These are phyloP conservation scores for Paramormyrops kingsleyae DNA, from an alignment of 2,113 vertebrate species.

Conservation along the genomic window DNA sequence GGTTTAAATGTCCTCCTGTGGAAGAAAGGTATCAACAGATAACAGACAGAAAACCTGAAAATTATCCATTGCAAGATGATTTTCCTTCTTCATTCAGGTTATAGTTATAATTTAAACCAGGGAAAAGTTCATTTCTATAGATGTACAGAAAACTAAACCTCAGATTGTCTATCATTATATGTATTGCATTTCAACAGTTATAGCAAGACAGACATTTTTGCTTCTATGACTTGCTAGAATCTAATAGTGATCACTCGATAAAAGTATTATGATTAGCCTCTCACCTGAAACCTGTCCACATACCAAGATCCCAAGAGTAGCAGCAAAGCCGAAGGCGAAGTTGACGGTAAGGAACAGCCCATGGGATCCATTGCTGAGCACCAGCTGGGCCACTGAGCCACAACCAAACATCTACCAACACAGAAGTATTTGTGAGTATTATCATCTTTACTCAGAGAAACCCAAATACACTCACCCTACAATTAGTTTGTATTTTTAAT, in stretches of 20 bases:
- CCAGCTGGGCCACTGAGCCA: constrained; percentile 67
- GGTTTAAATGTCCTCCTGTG: constrained; percentile 79
- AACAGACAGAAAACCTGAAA: not conserved
- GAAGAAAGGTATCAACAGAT: not conserved
- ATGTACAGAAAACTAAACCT: not conserved
- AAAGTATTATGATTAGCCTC: constrained; percentile 1
- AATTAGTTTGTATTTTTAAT: not conserved
- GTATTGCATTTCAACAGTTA: no score
- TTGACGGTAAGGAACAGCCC: constrained; percentile 77
- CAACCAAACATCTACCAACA: constrained; percentile 75
- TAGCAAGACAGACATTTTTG: not conserved
- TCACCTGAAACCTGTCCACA: constrained; percentile 76
- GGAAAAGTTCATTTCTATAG: not conserved
- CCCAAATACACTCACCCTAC: not conserved
- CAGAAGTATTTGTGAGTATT: not conserved
- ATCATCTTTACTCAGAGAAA: not conserved
- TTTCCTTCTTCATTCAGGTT: not conserved
- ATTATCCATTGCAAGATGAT: not conserved
- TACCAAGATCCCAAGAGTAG: constrained; percentile 67
- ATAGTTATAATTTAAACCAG: not conserved
- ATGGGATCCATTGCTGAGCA: constrained; percentile 68
- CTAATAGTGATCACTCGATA: not conserved
- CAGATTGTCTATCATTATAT: no score
- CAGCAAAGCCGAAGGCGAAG: constrained; percentile 75
- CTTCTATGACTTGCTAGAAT: not conserved